Base-by-base conservation (phyloP, 23 tunicate genomes). In the Aplidium turbinatum region DNA sequence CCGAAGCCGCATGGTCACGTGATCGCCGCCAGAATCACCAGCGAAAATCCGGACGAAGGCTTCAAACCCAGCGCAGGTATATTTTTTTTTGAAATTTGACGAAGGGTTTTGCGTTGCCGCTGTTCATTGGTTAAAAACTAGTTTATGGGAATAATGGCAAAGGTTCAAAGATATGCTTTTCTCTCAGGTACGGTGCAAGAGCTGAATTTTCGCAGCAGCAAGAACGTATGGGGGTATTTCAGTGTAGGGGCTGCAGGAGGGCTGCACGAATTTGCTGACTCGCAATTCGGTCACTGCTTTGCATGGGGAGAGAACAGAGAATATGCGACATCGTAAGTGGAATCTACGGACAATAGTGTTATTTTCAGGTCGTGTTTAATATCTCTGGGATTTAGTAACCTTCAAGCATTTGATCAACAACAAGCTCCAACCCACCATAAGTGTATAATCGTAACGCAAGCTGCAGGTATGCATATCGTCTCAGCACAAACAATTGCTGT, bases 301-400 rank as follows among this genome's bases (percentile, higher is more conserved):
- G 99, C 99, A 2, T 94, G 99, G 99, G 99, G 99, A 2, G 99
- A 94, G 50, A 87, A 90, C 38, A 56, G 99, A 33, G 99, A 87
- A 87, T 81, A 83, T 36, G 99, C 99, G 1, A 94, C 78, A 20
- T 87, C 95, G 94, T 91, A 48, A 91, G 91, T 85, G 19, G n/a
- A n/a, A n/a, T n/a, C n/a, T n/a, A n/a, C n/a, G n/a, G n/a, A n/a
- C n/a, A n/a, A n/a, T n/a, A n/a, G n/a, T n/a, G n/a, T n/a, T n/a
- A n/a, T n/a, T n/a, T n/a, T n/a, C n/a, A n/a, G n/a, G n/a, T n/a
- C n/a, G n/a, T n/a, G n/a, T n/a, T n/a, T n/a, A n/a, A n/a, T n/a
- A n/a, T n/a, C n/a, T n/a, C n/a, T n/a, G n/a, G n/a, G n/a, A n/a
- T n/a, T n/a, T n/a, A n/a, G n/a, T n/a, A n/a, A n/a, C n/a, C n/a